Percentiles rank a stretch among this genome's conserved stretches.
These are phyloP conservation scores for Caerostris extrusa DNA, from an alignment of 1,140 invertebrate species.

Conservation along the genomic window DNA sequence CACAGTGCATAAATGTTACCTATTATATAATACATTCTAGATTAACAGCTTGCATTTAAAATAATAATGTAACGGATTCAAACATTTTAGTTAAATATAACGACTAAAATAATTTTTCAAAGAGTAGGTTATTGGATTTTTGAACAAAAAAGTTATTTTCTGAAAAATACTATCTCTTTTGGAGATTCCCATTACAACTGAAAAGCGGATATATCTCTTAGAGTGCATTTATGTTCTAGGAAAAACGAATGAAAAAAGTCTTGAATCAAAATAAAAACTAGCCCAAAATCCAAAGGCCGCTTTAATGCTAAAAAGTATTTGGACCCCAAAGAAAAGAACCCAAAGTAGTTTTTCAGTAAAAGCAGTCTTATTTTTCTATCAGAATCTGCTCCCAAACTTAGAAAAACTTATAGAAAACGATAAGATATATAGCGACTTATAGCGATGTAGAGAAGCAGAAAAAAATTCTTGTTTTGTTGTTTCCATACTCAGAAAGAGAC, in stretches of 20 bases:
- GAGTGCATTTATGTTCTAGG: not conserved
- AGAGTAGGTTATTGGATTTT: too few species aligned
- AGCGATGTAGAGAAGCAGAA: conserved; percentile 46
- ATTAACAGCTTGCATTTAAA: too few species aligned
- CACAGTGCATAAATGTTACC: too few species aligned
- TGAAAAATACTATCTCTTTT: too few species aligned
- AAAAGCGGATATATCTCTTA: not conserved
- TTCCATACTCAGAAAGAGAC: conserved; percentile 2
- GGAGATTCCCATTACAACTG: too few species aligned
- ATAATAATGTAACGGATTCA: too few species aligned
- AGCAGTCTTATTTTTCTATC: conserved; percentile 43
- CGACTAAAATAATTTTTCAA: too few species aligned
- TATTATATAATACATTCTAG: too few species aligned
- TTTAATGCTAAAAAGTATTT: not conserved
- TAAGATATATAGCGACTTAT: conserved; percentile 68
- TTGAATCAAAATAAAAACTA: not conserved
- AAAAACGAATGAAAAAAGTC: not conserved
- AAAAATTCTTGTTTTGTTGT: conserved; percentile 41
- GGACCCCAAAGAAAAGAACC: not conserved
- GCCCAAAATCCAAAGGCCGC: not conserved
- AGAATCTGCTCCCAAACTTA: conserved; percentile 10
- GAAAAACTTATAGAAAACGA: conserved; percentile 14
- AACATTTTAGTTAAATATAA: too few species aligned
- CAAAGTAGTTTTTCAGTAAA: conserved; percentile 43
- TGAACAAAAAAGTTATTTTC: too few species aligned